Evolutionary conservation across 2,113 vertebrate species (phyloP).

Genomic region (Pachycephala philippinensis): DNA sequence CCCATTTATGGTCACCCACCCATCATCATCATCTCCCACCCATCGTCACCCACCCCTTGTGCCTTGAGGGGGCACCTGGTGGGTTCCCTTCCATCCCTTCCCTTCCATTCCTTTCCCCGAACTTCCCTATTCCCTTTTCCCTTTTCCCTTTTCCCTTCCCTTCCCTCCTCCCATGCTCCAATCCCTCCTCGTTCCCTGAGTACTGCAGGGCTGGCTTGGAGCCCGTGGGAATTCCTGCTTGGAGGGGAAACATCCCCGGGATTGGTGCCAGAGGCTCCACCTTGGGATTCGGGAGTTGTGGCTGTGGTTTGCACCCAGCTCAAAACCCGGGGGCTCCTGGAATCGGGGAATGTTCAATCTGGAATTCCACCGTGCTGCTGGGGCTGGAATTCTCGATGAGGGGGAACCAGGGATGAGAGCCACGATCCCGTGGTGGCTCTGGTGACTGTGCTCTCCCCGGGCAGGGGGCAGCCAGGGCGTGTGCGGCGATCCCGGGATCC

Average conservation of each 20-base stretch:
- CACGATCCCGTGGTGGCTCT: accelerated
- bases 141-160: not conserved
- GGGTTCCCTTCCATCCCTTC: not conserved
- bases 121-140: not conserved
- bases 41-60: not conserved
- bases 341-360: accelerated
- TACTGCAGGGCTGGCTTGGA: not conserved
- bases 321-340: not conserved
- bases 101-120: not conserved
- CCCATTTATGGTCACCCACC: not conserved
- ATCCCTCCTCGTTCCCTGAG: not conserved
- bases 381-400: accelerated
- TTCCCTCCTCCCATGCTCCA: not conserved
- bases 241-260: not conserved
- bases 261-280: not conserved
- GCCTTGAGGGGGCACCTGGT: not conserved
- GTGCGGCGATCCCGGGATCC: conserved; percentile 92
- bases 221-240: not conserved
- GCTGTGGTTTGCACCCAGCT: not conserved
- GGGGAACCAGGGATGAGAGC: not conserved
- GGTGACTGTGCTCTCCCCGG: not conserved
- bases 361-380: not conserved
- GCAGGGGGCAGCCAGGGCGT: conserved; percentile 81
- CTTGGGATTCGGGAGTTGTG: not conserved
- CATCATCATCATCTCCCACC: not conserved